phyloP scores from a whole-genome alignment of 2,113 vertebrate genomes.

The Proterorhinus semilunaris region DNA sequence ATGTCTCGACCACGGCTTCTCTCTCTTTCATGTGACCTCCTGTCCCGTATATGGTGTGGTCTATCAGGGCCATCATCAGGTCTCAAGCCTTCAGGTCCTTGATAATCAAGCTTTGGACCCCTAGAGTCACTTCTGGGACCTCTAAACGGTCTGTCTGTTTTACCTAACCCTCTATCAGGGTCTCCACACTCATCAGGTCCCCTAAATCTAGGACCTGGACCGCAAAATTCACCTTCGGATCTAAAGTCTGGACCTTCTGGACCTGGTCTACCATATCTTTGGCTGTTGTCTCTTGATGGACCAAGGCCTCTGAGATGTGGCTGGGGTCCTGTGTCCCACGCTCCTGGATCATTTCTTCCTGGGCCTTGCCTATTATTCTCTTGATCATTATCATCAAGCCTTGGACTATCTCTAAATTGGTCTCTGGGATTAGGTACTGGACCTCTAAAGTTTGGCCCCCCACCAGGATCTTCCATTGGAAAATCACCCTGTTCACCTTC shows the following conservation, averaged over 20 bases:
- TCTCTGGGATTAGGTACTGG: slow-evolving; percentile 11
- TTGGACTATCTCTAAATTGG: background rate
- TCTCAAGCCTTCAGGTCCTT: slow-evolving; percentile 17
- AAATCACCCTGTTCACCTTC: slow-evolving; percentile 7
- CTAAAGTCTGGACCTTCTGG: background rate
- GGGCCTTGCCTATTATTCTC: slow-evolving; percentile 11
- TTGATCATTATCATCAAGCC: background rate
- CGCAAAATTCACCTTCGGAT: background rate
- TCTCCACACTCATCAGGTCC: slow-evolving; percentile 31
- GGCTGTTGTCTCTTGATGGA: background rate
- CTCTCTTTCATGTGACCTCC: slow-evolving; percentile 19
- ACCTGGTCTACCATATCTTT: slow-evolving; percentile 5
- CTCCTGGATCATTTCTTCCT: slow-evolving; percentile 16
- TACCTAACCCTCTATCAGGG: slow-evolving; percentile 7
- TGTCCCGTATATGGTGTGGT: slow-evolving; percentile 26
- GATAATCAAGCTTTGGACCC: slow-evolving; percentile 14
- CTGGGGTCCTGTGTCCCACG: background rate
- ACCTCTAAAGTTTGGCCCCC: slow-evolving; percentile 10
- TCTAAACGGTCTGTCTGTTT: slow-evolving; percentile 16
- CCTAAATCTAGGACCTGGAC: slow-evolving; percentile 21
- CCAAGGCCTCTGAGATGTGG: background rate
- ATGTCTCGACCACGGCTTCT: slow-evolving; percentile 17
- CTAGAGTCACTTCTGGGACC: slow-evolving; percentile 15
- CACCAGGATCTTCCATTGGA: background rate
- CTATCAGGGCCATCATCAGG: slow-evolving; percentile 13